These are phyloP conservation scores for Aradophagus sp. DNA, from an alignment of 1,140 invertebrate species.

Conservation along the genomic window DNA sequence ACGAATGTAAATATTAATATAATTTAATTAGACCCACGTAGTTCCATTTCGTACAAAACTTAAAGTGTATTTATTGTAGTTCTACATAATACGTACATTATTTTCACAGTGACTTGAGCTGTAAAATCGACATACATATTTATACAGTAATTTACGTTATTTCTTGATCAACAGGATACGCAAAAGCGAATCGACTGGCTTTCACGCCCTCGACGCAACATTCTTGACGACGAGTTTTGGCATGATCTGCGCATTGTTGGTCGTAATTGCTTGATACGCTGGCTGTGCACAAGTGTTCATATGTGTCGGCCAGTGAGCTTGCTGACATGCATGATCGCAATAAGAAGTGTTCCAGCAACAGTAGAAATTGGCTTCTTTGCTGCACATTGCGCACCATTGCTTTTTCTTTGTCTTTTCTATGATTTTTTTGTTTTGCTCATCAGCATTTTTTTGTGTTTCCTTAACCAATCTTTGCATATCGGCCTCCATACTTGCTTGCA, in stretches of 20 bases:
- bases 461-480: conserved; percentile 79
- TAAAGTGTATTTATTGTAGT: conserved; percentile 29
- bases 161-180: conserved; percentile 4
- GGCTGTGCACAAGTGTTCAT: conserved; percentile 72
- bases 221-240: conserved; percentile 64
- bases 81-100: conserved; percentile 28
- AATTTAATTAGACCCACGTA: conserved; percentile 14
- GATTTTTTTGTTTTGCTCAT: conserved; percentile 79
- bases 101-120: conserved; percentile 45
- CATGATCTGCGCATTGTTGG: conserved; percentile 55
- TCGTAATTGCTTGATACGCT: conserved; percentile 30
- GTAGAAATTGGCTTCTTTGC: conserved; percentile 90
- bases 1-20: conserved; percentile 4
- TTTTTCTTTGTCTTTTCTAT: conserved; percentile 86
- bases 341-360: conserved; percentile 97
- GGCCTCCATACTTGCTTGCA: conserved; percentile 79
- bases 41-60: conserved; percentile 34
- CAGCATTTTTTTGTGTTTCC: conserved; percentile 78
- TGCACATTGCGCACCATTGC: conserved; percentile 92
- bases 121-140: conserved; percentile 30
- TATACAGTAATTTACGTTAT: conserved; percentile 22
- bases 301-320: conserved; percentile 81
- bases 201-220: conserved; percentile 53
- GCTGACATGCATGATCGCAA: conserved; percentile 90
- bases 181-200: background rate